phyloP scores from a whole-genome alignment of 2,797 vertebrate genomes.

The Tokudaia muenninki region DNA sequence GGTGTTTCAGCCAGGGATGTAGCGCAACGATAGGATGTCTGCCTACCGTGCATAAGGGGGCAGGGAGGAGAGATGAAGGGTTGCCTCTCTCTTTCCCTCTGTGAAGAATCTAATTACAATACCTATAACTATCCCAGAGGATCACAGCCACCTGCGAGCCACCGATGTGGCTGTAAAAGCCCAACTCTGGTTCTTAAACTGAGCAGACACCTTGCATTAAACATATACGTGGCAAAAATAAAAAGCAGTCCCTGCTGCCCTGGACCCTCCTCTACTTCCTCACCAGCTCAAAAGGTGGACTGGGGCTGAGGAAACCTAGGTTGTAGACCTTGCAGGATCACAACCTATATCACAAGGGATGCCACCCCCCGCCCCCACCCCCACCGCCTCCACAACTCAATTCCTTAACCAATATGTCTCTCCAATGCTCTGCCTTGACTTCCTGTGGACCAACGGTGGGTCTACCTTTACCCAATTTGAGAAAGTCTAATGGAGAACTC shows the following conservation, averaged over 20 bases:
- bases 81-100: not conserved
- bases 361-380: not conserved
- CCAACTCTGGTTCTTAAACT: not conserved
- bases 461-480: conserved; percentile 10
- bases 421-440: not conserved
- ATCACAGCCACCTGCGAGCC: not conserved
- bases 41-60: not conserved
- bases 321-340: not conserved
- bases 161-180: not conserved
- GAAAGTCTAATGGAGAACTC: not conserved
- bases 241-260: not conserved
- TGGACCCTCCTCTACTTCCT: not conserved
- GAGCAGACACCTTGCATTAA: not conserved
- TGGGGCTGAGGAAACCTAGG: not conserved
- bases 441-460: not conserved
- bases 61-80: not conserved
- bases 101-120: conserved; percentile 46
- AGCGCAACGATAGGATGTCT: not conserved
- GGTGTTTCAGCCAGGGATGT: not conserved
- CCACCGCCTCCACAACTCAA: not conserved
- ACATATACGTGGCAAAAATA: conserved; percentile 14
- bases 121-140: not conserved
- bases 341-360: not conserved
- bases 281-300: not conserved
- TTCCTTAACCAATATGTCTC: conserved; percentile 18